These are phyloP conservation scores for Myotis daubentonii DNA, from an alignment of 2,797 vertebrate genomes.

Conservation along the genomic window DNA sequence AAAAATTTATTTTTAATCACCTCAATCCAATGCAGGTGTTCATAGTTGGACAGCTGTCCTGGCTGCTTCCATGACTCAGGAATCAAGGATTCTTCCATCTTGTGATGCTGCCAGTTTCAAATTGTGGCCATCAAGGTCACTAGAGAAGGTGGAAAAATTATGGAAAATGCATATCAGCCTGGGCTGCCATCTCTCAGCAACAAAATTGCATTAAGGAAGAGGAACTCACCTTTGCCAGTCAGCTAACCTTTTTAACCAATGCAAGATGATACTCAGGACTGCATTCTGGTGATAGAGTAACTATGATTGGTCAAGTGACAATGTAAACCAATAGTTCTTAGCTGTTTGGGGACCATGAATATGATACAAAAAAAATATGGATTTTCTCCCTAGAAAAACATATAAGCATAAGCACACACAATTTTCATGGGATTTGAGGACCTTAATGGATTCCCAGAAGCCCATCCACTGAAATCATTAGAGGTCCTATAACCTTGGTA, in stretches of 20 bases:
- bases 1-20: slow-evolving; percentile 62
- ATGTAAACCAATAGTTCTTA: slow-evolving; percentile 16
- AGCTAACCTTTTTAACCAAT: background rate
- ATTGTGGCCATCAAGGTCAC: background rate
- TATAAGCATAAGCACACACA: background rate
- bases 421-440: background rate
- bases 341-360: background rate
- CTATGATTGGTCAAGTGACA: background rate
- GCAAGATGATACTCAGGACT: background rate
- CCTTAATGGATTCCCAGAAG: background rate
- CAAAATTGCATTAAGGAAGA: background rate
- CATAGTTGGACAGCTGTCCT: slow-evolving; percentile 16
- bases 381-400: background rate
- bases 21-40: slow-evolving; percentile 59
- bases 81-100: slow-evolving; percentile 14
- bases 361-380: background rate
- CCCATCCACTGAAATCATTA: background rate
- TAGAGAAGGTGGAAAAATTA: background rate
- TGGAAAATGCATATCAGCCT: background rate
- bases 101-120: slow-evolving; percentile 23
- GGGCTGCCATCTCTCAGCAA: background rate
- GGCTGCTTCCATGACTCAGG: background rate
- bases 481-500: background rate
- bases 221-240: background rate
- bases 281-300: background rate